Conservation (phyloP, 2,113 vertebrate species). For the Misgurnus mizolepis region DNA sequence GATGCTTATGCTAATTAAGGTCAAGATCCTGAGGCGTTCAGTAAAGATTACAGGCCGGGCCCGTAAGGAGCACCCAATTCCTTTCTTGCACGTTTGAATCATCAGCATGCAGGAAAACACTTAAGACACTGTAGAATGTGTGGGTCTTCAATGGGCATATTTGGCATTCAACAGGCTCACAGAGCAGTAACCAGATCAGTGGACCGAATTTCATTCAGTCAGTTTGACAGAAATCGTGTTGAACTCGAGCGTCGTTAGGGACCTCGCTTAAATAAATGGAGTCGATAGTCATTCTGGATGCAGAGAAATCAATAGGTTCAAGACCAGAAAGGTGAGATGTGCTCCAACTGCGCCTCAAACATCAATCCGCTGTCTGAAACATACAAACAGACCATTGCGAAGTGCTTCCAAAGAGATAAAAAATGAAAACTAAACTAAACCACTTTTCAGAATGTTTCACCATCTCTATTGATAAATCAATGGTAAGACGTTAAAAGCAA, state of each 20-base stretch:
- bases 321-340: conserved; percentile 33
- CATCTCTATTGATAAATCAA: not conserved
- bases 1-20: conserved; percentile 37
- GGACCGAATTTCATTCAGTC: conserved; percentile 18
- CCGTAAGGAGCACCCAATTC: conserved; percentile 17
- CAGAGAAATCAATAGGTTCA: conserved; percentile 45
- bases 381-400: conserved; percentile 11
- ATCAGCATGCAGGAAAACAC: not conserved
- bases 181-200: not conserved
- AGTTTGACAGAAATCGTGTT: conserved; percentile 46
- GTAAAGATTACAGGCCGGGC: not conserved
- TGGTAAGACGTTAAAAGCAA: too few relatives aligned
- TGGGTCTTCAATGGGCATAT: not conserved
- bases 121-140: not conserved
- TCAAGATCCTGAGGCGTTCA: conserved; percentile 34
- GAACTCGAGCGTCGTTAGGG: conserved; percentile 36
- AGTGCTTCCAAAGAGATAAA: conserved; percentile 31
- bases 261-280: conserved; percentile 44
- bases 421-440: conserved; percentile 25
- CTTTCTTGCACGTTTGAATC: conserved; percentile 8
- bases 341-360: conserved; percentile 26
- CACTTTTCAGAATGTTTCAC: conserved; percentile 8
- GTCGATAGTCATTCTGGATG: conserved; percentile 36
- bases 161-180: not conserved
- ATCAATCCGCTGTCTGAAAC: conserved; percentile 34